Evolutionary conservation across 2,113 vertebrate genomes (phyloP), one percentile per base, ranked within the genome.

Genomic region (Aviceda subcristata): DNA sequence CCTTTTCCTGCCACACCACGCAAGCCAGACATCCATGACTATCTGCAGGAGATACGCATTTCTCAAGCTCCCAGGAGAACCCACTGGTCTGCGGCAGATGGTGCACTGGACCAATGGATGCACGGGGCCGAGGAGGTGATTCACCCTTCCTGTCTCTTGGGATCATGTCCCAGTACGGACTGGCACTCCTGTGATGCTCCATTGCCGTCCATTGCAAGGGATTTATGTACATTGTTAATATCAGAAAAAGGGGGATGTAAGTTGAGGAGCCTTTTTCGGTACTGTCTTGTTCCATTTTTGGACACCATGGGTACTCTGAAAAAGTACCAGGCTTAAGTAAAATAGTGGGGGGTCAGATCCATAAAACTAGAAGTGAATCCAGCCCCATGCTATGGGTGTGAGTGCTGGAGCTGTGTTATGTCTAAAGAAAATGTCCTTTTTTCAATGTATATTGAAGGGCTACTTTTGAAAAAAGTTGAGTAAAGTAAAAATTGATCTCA

Each of bases 61-160:
- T 90, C 74, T 50, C 34, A 15, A 11, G 92, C 67, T 94, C 94
- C 82, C 48, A 8, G 81, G 92, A 86, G 94, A 32, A 71, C n/a
- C 27, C 57, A 22, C 20, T 7, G 41, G 20, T 41, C 57, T 69
- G 78, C 1, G 5, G 87, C 93, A 95, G 87, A 94, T 92, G 94
- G 92, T 90, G 62, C 84, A 39, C 29, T 0, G 3, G 48, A 15
- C 57, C 60, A 69, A 75, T 18, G 63, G 81, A 92, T 83, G 41
- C 57, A 43, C 2, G 2, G 81, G 12, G 41, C 66, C 38, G 45
- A 62, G 48, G 50, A 68, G 22, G 36, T 1, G 1, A 73, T 64
- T 73, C 59, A 57, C 45, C 57, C 57, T 88, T 55, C 57, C 41
- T 27, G 24, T 62, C 60, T 48, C 78, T 38, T 43, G 79, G 63